Percentiles rank a stretch among this genome's conserved stretches.
Conservation (phyloP, 2,888 invertebrate species). For the Catonia carolina region DNA sequence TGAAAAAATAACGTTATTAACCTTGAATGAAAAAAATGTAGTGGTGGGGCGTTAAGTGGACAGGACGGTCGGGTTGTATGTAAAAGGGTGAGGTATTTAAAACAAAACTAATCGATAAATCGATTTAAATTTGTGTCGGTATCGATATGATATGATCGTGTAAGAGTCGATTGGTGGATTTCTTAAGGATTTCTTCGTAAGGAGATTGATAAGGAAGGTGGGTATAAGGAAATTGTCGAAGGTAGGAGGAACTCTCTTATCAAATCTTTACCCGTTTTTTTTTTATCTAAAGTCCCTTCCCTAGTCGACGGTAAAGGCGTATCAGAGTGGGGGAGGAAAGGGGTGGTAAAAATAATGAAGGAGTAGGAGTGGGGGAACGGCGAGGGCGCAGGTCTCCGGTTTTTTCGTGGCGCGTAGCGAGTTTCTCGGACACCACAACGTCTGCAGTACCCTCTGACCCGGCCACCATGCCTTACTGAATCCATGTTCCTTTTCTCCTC, state of each 20-base stretch:
- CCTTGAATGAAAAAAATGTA: constrained; percentile 22
- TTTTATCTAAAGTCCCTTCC: constrained; percentile 21
- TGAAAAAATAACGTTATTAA: constrained; percentile 24
- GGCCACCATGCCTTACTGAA: constrained; percentile 13
- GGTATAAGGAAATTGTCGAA: background rate
- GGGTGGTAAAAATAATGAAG: constrained; percentile 26
- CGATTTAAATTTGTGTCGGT: too few relatives aligned
- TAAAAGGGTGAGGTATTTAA: background rate
- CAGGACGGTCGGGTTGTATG: background rate
- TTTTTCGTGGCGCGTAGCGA: constrained; percentile 15
- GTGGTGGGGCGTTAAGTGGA: constrained; percentile 6
- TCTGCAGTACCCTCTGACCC: constrained; percentile 7
- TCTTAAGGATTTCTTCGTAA: background rate
- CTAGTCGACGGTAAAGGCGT: constrained; percentile 12
- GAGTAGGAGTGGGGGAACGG: constrained; percentile 22
- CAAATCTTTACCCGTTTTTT: constrained; percentile 24
- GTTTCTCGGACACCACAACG: background rate
- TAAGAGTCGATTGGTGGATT: too few relatives aligned
- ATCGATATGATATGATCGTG: too few relatives aligned
- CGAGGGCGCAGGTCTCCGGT: constrained; percentile 19
- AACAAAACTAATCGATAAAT: background rate
- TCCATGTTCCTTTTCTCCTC: constrained; percentile 13
- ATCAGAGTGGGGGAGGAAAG: constrained; percentile 17
- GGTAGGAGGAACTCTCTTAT: constrained; percentile 20
- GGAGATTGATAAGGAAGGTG: constrained; percentile 3